Evolutionary conservation across 2,888 invertebrate species (phyloP).

Genomic region (Leucania comma): DNA sequence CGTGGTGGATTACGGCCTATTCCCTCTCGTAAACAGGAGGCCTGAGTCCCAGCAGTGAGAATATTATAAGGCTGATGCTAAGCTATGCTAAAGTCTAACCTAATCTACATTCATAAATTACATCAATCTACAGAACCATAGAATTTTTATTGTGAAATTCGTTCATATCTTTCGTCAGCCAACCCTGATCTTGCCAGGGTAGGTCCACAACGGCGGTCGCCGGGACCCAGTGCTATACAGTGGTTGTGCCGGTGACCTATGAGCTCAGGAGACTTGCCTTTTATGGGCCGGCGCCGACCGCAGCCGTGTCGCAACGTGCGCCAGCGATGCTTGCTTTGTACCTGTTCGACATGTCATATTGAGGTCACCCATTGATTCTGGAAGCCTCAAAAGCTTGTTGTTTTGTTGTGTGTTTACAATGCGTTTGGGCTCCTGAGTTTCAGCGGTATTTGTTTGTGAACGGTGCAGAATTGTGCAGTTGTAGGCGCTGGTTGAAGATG

Average conservation of each 20-base stretch:
- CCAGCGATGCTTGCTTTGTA: conserved; percentile 62
- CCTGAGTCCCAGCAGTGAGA: too few species aligned
- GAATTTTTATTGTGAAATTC: neutral
- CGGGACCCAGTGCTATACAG: conserved; percentile 69
- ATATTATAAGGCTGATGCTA: too few species aligned
- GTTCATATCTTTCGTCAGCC: conserved; percentile 8
- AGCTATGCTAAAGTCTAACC: too few species aligned
- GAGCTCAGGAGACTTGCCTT: conserved; percentile 83
- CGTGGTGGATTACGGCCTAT: too few species aligned
- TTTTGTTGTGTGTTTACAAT: conserved; percentile 16
- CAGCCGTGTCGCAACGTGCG: conserved; percentile 74
- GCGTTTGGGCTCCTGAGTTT: neutral
- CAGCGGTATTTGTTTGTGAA: neutral
- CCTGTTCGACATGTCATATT: conserved; percentile 62
- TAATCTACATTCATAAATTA: too few species aligned
- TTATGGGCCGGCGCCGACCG: conserved; percentile 85
- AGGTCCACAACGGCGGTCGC: conserved; percentile 47
- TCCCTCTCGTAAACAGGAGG: too few species aligned
- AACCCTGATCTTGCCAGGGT: conserved; percentile 52
- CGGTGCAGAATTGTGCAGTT: neutral
- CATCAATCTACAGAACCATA: neutral
- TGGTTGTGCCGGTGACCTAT: conserved; percentile 82
- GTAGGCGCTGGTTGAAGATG: too few species aligned
- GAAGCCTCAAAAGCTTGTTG: conserved; percentile 42
- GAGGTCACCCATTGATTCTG: conserved; percentile 65